Base-by-base conservation (phyloP, 35 echinoderm and acorn worm species). In the Lytechinus variegatus region DNA sequence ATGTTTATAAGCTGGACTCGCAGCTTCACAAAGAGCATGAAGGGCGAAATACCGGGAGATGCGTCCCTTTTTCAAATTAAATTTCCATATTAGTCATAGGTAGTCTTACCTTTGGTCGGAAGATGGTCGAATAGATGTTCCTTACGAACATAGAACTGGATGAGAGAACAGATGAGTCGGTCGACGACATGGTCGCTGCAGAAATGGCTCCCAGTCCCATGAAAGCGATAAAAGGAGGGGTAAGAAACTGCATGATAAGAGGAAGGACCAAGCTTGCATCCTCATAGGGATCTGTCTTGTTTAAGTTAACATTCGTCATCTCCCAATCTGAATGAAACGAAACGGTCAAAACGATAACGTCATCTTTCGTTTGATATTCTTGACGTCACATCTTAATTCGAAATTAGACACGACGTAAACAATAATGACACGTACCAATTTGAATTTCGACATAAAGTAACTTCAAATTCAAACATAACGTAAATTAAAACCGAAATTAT, bases 111-210 rank as follows among this genome's bases (percentile, higher is more conserved):
- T 91, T 61, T 89, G 94, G 94, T 79, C 97, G 54, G 55, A 97
- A 96, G 27, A 97, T 57, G 13, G 87, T 52, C 60, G 95, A 95
- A 94, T 97, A 97, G 28, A 97, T 89, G 56, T 97, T 97, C 52
- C 94, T 55, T 9, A 94, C 94, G 86, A 97, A 97, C 97, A 97
- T 97, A 86, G 97, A 97, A 54, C 95, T 97, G 27, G 97, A 56
- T 4, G 97, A 96, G 29, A 97, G 96, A 8, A 97, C 71, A 11
- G 97, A 97, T 1, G 97, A 97, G 86, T 97, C 97, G 9, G 97
- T 94, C 4, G 97, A 97, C 3, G 97, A 97, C 97, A 97, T 97
- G 6, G 96, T 96, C 27, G 97, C 97, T 56, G 97, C 97, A 1
- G 96, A 96, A 27, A 97, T 95, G 28, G 97, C 97, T 9, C 97